Base-by-base conservation (phyloP, 1,140 invertebrate species). In the Drosophila neocordata region DNA sequence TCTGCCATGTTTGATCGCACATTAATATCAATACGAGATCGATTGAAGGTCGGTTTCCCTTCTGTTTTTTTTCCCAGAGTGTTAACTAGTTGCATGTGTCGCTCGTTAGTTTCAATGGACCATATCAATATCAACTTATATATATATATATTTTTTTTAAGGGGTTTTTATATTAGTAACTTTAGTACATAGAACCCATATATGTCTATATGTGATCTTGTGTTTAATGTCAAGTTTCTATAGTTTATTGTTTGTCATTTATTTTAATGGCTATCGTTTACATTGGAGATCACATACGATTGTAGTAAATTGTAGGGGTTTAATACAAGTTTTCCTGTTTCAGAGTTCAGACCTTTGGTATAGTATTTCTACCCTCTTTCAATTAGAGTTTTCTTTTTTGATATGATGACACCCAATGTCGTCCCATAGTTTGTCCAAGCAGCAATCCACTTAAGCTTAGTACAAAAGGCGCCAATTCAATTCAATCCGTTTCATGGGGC, bases 1-100 rank as follows among this genome's bases (percentile, higher is more conserved):
- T 27, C 44, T 58, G 55, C 65, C 64, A 53, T 73, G 66, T 77
- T 72, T 56, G 70, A 75, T 87, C 65, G 71, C 77, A 73, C 81
- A 85, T 84, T 84, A 84, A 84, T 84, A 82, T 85, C 74, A 84
- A 84, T 84, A 70, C 7, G 13, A 9, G 12, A 38, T 38, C 9
- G 18, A 18, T 1, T 20, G 41, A 18, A 15, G 79, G 57, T 61
- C 51, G 38, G 27, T 41, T 31, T 37, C 31, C 38, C 35, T 31
- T n/a, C n/a, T n/a, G n/a, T n/a, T n/a, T 15, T 35, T 5, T 27
- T 35, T 12, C 7, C 13, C 13, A 41, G 51, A 38, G 44, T 69
- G 55, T 53, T 81, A 87, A 87, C 74, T 78, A 87, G 82, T 78
- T 88, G 78, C 82, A 85, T 88, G 78, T 66, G 82, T 62, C 67